These are phyloP conservation scores for Scophthalmus maximus DNA, from an alignment of 2,113 vertebrate species.

Conservation along the genomic window DNA sequence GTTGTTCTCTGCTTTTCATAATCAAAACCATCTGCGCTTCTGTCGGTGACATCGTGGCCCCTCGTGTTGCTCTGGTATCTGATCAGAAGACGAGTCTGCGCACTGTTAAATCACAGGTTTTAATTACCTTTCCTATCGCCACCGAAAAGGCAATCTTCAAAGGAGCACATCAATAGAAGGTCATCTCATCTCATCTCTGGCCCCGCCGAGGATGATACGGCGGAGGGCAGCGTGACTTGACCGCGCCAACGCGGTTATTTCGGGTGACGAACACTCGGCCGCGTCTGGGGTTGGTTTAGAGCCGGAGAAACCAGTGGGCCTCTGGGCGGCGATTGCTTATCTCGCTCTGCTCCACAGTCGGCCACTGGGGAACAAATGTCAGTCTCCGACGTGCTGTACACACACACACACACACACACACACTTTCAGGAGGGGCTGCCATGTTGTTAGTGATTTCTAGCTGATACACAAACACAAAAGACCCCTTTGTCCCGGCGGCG, in stretches of 20 bases:
- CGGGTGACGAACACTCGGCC: not conserved
- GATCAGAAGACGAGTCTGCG: too few relatives aligned
- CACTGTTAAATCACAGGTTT: too few relatives aligned
- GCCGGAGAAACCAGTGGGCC: too few relatives aligned
- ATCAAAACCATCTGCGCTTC: too few relatives aligned
- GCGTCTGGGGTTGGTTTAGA: not conserved
- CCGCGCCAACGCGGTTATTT: not conserved
- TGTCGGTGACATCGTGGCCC: too few relatives aligned
- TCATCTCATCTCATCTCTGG: too few relatives aligned
- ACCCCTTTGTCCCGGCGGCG: conserved; percentile 57
- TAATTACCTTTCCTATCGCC: too few relatives aligned
- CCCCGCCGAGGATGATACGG: not conserved
- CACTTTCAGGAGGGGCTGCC: conserved; percentile 20
- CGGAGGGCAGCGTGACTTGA: not conserved
- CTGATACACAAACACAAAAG: conserved; percentile 77
- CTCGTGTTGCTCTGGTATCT: too few relatives aligned
- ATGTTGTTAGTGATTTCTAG: conserved; percentile 74
- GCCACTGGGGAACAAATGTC: conserved; percentile 69
- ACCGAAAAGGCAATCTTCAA: too few relatives aligned
- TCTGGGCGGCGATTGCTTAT: conserved; percentile 46
- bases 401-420: conserved; percentile 23
- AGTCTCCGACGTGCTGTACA: conserved; percentile 43
- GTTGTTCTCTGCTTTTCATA: too few relatives aligned
- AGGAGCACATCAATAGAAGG: too few relatives aligned
- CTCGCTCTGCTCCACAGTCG: too few relatives aligned